Percentiles rank a stretch among this genome's conserved stretches.
Conservation (phyloP, 2,113 vertebrate species). For the Brachyhypopomus occidentalis region DNA sequence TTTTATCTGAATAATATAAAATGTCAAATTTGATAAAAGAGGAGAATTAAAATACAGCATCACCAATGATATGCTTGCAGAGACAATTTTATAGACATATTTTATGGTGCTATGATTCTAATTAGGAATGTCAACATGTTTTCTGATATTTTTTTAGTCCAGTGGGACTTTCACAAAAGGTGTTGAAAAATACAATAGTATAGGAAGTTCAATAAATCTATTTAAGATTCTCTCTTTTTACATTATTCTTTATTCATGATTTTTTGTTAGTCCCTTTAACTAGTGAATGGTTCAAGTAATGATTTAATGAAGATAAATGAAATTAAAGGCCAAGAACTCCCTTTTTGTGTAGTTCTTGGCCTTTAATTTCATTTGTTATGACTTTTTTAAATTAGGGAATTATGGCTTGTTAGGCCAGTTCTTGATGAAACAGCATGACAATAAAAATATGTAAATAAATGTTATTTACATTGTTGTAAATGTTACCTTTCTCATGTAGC, state of each 20-base stretch:
- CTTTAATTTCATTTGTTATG: too few relatives aligned
- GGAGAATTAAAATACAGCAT: not conserved
- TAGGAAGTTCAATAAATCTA: not conserved
- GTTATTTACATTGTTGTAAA: constrained; percentile 80
- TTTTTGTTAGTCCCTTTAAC: constrained; percentile 89
- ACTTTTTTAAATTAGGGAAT: constrained; percentile 26
- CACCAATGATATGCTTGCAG: constrained; percentile 1
- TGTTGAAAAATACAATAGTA: not conserved
- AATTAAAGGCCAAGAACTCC: constrained; percentile 79
- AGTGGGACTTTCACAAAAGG: not conserved
- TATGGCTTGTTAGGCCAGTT: constrained; percentile 16
- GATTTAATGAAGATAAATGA: constrained; percentile 83
- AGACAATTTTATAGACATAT: not conserved
- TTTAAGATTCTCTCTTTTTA: constrained; percentile 12
- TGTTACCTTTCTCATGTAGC: constrained; percentile 99
- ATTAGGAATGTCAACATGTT: not conserved
- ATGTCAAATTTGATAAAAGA: not conserved
- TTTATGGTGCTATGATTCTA: not conserved
- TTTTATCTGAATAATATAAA: constrained; percentile 7
- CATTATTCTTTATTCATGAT: constrained; percentile 38
- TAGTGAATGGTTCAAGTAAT: constrained; percentile 82
- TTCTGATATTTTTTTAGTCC: not conserved
- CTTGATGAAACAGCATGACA: constrained; percentile 73
- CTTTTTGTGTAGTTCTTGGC: too few relatives aligned
- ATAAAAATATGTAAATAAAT: constrained; percentile 54